Evolutionary conservation across 2,113 vertebrate species (phyloP).

Genomic region (Zosterops lateralis): DNA sequence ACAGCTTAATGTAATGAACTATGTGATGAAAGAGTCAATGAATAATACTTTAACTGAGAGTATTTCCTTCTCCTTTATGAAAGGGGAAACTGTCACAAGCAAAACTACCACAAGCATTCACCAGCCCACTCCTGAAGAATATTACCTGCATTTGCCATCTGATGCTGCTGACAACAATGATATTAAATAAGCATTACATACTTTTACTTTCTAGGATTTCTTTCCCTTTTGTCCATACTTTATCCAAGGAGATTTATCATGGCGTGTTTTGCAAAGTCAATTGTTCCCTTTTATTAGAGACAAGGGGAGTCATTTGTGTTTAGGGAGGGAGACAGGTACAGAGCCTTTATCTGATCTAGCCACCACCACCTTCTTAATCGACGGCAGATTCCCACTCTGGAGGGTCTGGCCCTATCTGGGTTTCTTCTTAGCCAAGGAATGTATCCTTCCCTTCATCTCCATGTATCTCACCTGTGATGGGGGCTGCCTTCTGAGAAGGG

Average conservation of each 20-base stretch:
- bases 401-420: background rate
- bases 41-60: background rate
- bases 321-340: slow-evolving; percentile 31
- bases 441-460: background rate
- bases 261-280: background rate
- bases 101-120: background rate
- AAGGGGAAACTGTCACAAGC: background rate
- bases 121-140: background rate
- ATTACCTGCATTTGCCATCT: background rate
- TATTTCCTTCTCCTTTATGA: background rate
- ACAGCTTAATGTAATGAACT: slow-evolving; percentile 17
- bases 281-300: slow-evolving; percentile 36
- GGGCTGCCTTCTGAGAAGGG: background rate
- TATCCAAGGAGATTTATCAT: background rate
- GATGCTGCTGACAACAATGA: background rate
- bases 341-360: slow-evolving; percentile 38
- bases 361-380: background rate
- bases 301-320: slow-evolving; percentile 39
- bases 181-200: background rate
- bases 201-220: background rate
- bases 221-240: background rate
- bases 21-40: background rate
- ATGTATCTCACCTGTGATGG: background rate
- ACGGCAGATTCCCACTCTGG: background rate
- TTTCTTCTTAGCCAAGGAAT: background rate